Evolutionary conservation across 2,888 invertebrate species (phyloP).

Genomic region (Nomada goodeniana): DNA sequence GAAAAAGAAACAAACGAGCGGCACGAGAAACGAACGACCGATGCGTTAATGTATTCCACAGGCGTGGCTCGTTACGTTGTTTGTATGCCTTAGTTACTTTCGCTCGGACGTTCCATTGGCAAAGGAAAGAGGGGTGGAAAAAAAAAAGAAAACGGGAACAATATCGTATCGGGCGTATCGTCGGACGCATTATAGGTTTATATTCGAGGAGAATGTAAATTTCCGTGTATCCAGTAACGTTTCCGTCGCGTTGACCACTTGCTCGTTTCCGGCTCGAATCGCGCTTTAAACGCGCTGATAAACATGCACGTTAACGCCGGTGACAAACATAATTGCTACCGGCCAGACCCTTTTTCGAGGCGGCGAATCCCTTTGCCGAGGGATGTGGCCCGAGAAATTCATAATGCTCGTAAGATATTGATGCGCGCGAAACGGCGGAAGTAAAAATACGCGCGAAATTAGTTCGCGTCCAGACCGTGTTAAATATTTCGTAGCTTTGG

Average conservation of each 20-base stretch:
- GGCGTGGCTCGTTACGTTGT: conserved; percentile 27
- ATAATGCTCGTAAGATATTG: conserved; percentile 35
- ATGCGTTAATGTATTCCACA: conserved; percentile 41
- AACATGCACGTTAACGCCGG: conserved; percentile 42
- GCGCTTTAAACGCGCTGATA: conserved; percentile 36
- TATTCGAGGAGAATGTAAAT: conserved; percentile 10
- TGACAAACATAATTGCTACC: conserved; percentile 43
- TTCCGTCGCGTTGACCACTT: conserved; percentile 3
- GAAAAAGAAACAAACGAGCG: not conserved
- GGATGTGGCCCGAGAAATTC: not conserved
- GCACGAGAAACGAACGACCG: conserved; percentile 32
- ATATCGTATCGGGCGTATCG: not conserved
- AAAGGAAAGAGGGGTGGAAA: not conserved
- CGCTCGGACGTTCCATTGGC: not conserved
- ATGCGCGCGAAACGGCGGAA: conserved; percentile 27
- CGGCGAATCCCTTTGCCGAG: conserved; percentile 4
- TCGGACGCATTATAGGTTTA: conserved; percentile 9
- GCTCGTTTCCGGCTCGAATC: conserved; percentile 20
- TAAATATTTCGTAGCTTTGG: conserved; percentile 42
- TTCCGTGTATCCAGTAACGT: conserved; percentile 14
- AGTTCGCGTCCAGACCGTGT: conserved; percentile 16
- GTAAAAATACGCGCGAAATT: conserved; percentile 39
- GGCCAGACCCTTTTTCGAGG: conserved; percentile 6
- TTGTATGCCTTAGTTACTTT: not conserved
- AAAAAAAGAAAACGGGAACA: not conserved